Evolutionary conservation across 2,797 vertebrate species (phyloP).

Genomic region (Bryconaethiops microstoma): DNA sequence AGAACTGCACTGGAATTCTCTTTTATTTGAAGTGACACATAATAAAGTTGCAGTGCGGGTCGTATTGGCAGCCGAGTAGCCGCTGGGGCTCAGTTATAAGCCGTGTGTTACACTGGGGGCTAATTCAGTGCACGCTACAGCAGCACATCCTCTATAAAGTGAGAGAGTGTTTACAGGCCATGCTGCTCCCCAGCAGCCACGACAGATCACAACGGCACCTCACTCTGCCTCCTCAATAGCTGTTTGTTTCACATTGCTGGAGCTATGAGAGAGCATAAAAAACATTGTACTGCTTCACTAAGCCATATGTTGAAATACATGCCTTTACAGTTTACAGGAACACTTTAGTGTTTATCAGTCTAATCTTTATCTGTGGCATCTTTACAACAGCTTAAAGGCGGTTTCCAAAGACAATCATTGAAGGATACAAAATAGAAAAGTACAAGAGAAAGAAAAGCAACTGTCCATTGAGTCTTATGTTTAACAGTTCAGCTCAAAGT

Average conservation of each 20-base stretch:
- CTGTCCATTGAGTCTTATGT: no score
- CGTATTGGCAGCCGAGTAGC: conserved; percentile 33
- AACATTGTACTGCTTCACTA: background rate
- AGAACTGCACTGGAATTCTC: conserved; percentile 18
- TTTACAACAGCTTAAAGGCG: background rate
- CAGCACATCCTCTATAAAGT: conserved; percentile 57
- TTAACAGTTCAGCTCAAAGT: no score
- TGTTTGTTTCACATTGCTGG: conserved; percentile 9
- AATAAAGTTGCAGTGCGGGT: conserved; percentile 45
- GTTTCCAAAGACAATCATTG: no score
- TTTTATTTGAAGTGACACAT: conserved; percentile 43
- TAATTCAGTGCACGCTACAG: conserved; percentile 35
- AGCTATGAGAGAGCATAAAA: conserved; percentile 6
- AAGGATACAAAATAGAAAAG: no score
- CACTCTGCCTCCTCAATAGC: conserved; percentile 5
- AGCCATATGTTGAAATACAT: background rate
- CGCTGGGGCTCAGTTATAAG: conserved; percentile 37
- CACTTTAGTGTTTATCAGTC: background rate
- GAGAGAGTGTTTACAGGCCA: conserved; percentile 55
- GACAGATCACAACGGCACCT: conserved; percentile 34
- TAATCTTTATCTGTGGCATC: background rate
- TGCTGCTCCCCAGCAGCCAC: conserved; percentile 12
- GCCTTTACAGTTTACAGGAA: background rate
- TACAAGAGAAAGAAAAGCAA: no score
- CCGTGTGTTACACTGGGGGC: conserved; percentile 31